Conservation (phyloP, 2,888 invertebrate genomes). For the Eupithecia pulchellata region DNA sequence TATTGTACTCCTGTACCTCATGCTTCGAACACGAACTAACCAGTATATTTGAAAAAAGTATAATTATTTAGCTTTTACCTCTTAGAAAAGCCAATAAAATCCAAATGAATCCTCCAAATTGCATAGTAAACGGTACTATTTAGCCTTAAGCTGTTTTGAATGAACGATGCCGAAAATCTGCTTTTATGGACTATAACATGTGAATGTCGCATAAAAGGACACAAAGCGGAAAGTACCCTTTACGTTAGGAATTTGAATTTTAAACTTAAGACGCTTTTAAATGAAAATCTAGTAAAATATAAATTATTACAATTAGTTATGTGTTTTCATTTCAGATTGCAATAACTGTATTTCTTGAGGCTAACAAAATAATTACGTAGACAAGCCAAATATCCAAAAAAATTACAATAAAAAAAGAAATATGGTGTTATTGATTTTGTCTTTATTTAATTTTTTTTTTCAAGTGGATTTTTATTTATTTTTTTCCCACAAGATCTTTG, state of each 20-base stretch:
- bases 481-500: no score
- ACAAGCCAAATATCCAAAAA: no score
- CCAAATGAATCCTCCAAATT: constrained; percentile 44
- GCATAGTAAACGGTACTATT: constrained; percentile 50
- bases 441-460: no score
- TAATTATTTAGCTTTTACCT: not conserved
- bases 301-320: not conserved
- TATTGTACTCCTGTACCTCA: not conserved
- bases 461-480: no score
- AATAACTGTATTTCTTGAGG: no score
- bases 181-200: constrained; percentile 74
- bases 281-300: not conserved
- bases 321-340: no score
- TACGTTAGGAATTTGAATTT: constrained; percentile 42
- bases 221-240: constrained; percentile 48
- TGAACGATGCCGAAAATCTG: constrained; percentile 55
- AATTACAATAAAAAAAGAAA: no score
- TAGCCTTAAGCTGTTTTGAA: constrained; percentile 49
- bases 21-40: not conserved
- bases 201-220: constrained; percentile 61
- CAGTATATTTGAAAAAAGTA: not conserved
- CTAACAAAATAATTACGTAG: no score
- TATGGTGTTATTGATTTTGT: no score
- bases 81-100: constrained; percentile 19
- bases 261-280: not conserved